These are phyloP conservation scores for Aricia agestis DNA, from an alignment of 1,140 invertebrate genomes.

Conservation along the genomic window DNA sequence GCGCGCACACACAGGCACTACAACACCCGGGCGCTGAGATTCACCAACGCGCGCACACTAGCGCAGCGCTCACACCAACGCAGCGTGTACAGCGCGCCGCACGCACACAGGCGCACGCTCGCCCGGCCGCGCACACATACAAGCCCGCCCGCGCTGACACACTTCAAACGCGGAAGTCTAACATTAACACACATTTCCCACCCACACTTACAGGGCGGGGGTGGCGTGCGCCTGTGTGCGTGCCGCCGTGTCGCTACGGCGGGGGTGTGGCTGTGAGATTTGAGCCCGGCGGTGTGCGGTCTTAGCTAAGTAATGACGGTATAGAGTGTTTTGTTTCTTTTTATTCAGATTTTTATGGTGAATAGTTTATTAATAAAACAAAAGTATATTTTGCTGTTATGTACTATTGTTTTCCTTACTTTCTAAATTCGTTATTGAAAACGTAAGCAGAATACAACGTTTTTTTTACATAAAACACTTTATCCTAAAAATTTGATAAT, in stretches of 20 bases:
- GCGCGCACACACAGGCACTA: conserved; percentile 34
- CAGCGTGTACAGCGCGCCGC: not conserved
- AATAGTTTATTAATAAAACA: not conserved
- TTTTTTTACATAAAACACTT: too few species aligned
- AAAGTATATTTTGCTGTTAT: too few species aligned
- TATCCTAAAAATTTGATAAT: too few species aligned
- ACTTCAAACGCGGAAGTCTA: conserved; percentile 61
- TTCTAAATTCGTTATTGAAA: too few species aligned
- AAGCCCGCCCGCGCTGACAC: conserved; percentile 47
- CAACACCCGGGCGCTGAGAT: not conserved
- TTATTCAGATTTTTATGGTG: not conserved
- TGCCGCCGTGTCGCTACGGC: conserved; percentile 52
- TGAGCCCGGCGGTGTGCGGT: conserved; percentile 36
- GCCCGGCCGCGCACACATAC: conserved; percentile 22
- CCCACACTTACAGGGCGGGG: conserved; percentile 36
- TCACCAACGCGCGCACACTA: not conserved
- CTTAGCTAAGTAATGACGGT: not conserved
- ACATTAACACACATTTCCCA: conserved; percentile 64
- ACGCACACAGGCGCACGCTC: conserved; percentile 11
- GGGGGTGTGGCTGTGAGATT: conserved; percentile 58
- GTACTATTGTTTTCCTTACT: too few species aligned
- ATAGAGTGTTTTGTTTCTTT: not conserved
- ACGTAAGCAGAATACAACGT: too few species aligned
- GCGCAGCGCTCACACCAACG: not conserved
- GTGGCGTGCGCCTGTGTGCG: conserved; percentile 43